phyloP scores from a whole-genome alignment of 2,888 invertebrate genomes.

The Synanthedon tipuliformis region DNA sequence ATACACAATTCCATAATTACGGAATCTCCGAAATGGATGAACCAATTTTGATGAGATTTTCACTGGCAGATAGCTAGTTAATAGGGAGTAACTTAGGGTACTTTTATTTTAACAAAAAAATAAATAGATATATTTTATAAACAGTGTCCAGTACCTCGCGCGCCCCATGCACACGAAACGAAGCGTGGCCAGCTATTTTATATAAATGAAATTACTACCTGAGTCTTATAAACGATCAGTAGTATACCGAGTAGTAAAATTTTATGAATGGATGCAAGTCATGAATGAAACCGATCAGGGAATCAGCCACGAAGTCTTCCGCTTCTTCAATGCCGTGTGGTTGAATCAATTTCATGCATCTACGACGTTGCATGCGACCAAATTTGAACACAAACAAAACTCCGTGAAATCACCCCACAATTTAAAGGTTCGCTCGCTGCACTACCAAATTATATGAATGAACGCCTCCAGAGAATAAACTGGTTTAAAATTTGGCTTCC shows the following conservation, averaged over 20 bases:
- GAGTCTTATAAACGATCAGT: constrained; percentile 21
- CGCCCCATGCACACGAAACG: no score
- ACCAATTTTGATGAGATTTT: no score
- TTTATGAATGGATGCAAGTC: constrained; percentile 39
- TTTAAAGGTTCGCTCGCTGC: constrained; percentile 20
- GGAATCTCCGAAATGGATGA: no score
- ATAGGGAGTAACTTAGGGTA: no score
- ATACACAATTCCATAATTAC: constrained; percentile 1
- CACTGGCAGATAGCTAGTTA: no score
- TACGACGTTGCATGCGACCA: constrained; percentile 60
- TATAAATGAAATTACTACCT: constrained; percentile 41
- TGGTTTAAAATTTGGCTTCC: constrained; percentile 17
- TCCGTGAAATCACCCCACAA: constrained; percentile 28
- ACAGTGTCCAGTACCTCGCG: no score
- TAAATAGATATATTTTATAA: no score
- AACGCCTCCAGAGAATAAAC: constrained; percentile 56
- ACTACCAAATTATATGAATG: constrained; percentile 50
- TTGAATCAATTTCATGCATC: constrained; percentile 60
- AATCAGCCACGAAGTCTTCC: constrained; percentile 39
- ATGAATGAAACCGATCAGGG: constrained; percentile 37
- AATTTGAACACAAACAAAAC: constrained; percentile 37
- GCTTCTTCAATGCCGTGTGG: constrained; percentile 30
- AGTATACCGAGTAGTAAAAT: constrained; percentile 46
- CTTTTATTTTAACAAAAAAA: no score
- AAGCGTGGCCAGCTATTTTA: constrained; percentile 20